Evolutionary conservation across 1,140 invertebrate genomes (phyloP), one percentile per base, ranked within the genome.

Genomic region (Diorhabda elongata): DNA sequence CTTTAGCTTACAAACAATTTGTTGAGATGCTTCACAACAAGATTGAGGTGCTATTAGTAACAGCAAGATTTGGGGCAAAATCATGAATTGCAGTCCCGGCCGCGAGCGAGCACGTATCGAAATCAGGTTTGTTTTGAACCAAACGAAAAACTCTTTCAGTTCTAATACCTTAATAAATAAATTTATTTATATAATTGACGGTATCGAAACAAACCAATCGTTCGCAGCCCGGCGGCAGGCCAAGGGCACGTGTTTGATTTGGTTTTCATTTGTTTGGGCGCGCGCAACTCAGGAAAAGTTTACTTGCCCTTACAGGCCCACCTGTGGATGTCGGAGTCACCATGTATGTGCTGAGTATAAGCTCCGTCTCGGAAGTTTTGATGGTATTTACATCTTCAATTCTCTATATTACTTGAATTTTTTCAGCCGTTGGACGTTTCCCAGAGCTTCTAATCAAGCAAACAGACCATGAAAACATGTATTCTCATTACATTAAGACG

Each of bases 291-390:
- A 67, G 65, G 57, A 60, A 58, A 67, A 67, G 65, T 67, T 67
- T 75, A 68, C 72, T 77, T 75, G 71, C 71, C 62, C 60, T 94
- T 94, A 76, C 91, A 96, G 94, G 93, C 91, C 90, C 91, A 82
- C 93, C 95, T 80, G 94, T 96, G 85, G 92, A 95, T 85, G 94
- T 97, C 81, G 94, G 94, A 83, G 94, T 98, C 86, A 97, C 96
- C 85, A 96, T 97, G 92, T 95, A 95, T 88, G 93, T 98, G 85
- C 92, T 96, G 85, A 96, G 93, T 89, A 97, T 98, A 88, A 95
- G 93, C 88, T 97, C 95, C 83, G 93, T 98, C 84, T 97, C 95
- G 83, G 96, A 98, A 91, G 95, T 98, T 83, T 89, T 95, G 86
- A 98, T 98, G 95, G 95, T 97, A 93, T 67, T 67, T 67, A 67